Evolutionary conservation across 2,888 invertebrate species (phyloP).

Genomic region (Ormia ochracea): DNA sequence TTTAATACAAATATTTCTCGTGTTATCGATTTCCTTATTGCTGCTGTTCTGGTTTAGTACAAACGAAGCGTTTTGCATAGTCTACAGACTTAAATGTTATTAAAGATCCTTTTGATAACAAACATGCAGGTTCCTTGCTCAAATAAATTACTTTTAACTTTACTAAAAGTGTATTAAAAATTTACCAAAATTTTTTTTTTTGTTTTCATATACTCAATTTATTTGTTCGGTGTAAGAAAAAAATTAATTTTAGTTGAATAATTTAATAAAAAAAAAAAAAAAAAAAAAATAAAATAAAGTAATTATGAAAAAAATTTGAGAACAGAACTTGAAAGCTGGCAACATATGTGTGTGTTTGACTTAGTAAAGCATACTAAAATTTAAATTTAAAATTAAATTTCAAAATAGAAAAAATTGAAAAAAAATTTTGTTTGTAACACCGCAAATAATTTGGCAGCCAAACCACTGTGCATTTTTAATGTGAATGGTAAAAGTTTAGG

Average conservation of each 20-base stretch:
- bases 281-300: too few relatives aligned
- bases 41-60: constrained; percentile 8
- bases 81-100: not conserved
- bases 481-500: not conserved
- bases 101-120: constrained; percentile 54
- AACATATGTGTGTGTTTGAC: too few relatives aligned
- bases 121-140: constrained; percentile 45
- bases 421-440: too few relatives aligned
- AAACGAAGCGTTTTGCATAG: not conserved
- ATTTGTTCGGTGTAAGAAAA: too few relatives aligned
- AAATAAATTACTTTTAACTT: constrained; percentile 3
- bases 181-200: not conserved
- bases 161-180: not conserved
- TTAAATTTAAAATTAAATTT: too few relatives aligned
- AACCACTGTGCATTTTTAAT: not conserved
- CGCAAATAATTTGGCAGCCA: not conserved
- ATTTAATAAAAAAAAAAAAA: too few relatives aligned
- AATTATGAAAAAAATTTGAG: too few relatives aligned
- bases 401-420: too few relatives aligned
- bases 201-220: too few relatives aligned
- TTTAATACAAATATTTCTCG: not conserved
- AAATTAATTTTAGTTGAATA: too few relatives aligned
- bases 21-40: not conserved
- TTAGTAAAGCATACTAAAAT: too few relatives aligned
- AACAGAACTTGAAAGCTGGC: too few relatives aligned